Conservation (phyloP, 2,113 vertebrate genomes). For the Parus major region DNA sequence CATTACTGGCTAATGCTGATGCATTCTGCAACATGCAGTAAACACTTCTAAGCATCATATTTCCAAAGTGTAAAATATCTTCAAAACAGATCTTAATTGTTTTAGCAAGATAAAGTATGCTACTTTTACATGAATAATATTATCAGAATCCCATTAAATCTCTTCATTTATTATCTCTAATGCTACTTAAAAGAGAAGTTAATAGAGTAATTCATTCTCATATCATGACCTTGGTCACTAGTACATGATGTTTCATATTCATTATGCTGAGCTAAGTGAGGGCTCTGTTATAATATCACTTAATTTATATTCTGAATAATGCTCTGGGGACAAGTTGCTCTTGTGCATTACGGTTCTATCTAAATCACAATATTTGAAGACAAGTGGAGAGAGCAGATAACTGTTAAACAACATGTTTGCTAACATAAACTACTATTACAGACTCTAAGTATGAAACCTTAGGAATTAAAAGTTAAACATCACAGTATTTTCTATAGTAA, state of each 20-base stretch:
- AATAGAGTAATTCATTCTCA: constrained; percentile 95
- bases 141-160: constrained; percentile 72
- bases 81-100: constrained; percentile 70
- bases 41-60: constrained; percentile 64
- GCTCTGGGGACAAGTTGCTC: constrained; percentile 87
- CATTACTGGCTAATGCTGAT: constrained; percentile 77
- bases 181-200: constrained; percentile 92
- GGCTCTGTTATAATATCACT: constrained; percentile 91
- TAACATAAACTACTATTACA: constrained; percentile 76
- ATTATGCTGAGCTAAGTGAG: constrained; percentile 90
- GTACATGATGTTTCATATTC: constrained; percentile 92
- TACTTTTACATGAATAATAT: constrained; percentile 80
- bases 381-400: constrained; percentile 85
- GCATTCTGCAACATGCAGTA: constrained; percentile 51
- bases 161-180: constrained; percentile 92
- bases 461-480: constrained; percentile 19
- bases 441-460: constrained; percentile 48
- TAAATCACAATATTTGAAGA: constrained; percentile 92
- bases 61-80: constrained; percentile 62
- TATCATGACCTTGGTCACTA: constrained; percentile 89
- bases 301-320: constrained; percentile 95
- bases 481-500: neutral
- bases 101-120: constrained; percentile 74
- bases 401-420: constrained; percentile 80
- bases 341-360: constrained; percentile 80